phyloP scores from a whole-genome alignment of 2,797 vertebrate genomes.

The Fistularia tabacaria region DNA sequence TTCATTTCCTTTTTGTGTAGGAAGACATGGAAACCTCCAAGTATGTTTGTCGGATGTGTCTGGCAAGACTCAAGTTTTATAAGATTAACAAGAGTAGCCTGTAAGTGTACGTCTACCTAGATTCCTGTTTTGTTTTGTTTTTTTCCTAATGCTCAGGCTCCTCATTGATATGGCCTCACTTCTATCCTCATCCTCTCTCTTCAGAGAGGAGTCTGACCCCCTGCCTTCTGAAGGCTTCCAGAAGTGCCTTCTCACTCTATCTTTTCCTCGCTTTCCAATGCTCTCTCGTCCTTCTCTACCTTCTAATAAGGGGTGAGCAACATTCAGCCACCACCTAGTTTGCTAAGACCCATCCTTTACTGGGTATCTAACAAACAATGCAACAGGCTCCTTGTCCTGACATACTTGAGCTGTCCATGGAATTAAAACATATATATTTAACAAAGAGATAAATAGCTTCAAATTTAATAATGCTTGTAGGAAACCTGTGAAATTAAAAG shows the following conservation, averaged over 20 bases:
- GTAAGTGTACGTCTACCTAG: slow-evolving; percentile 80
- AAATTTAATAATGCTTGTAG: no score
- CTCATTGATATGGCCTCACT: slow-evolving; percentile 51
- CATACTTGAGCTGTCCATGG: no score
- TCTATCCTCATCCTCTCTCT: slow-evolving; percentile 70
- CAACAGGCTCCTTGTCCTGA: slow-evolving; percentile 4
- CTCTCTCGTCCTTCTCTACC: slow-evolving; percentile 88
- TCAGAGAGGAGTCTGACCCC: slow-evolving; percentile 84
- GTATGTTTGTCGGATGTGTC: slow-evolving; percentile 96
- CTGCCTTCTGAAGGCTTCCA: slow-evolving; percentile 83
- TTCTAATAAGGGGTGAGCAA: slow-evolving; percentile 87
- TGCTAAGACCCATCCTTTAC: slow-evolving; percentile 12
- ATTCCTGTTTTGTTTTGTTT: slow-evolving; percentile 50
- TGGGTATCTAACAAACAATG: slow-evolving; percentile 51
- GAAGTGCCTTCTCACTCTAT: slow-evolving; percentile 89
- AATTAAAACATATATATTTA: no score
- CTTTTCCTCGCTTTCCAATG: slow-evolving; percentile 88
- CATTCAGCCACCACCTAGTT: slow-evolving; percentile 50
- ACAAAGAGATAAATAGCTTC: no score
- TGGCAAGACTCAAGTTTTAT: slow-evolving; percentile 97
- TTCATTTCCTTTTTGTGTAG: slow-evolving; percentile 64
- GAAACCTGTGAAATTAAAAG: no score
- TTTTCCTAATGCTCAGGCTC: slow-evolving; percentile 28
- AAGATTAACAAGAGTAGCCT: slow-evolving; percentile 92
- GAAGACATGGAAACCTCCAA: slow-evolving; percentile 99